A percentile compares a stretch with the other conserved stretches of the same genome.
Conservation (phyloP, 2,888 invertebrate species). For the Leptarthrus brevirostris region DNA sequence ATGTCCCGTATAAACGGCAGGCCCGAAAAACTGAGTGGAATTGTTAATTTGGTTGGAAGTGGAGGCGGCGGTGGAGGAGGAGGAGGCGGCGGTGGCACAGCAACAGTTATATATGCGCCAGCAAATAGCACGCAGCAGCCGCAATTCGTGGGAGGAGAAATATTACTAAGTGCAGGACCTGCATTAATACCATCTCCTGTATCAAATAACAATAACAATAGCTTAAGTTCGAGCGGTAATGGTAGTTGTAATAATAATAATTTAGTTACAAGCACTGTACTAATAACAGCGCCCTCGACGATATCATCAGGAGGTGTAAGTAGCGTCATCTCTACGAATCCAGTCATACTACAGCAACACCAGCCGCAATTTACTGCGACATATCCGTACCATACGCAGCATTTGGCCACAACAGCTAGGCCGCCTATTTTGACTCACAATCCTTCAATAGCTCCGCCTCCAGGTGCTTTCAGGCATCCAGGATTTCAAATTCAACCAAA, state of each 20-base stretch:
- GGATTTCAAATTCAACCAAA: slow-evolving; percentile 69
- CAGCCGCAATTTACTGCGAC: slow-evolving; percentile 59
- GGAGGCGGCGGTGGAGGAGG: slow-evolving; percentile 53
- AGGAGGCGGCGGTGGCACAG: slow-evolving; percentile 25
- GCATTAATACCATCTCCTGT: slow-evolving; percentile 54
- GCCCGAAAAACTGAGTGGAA: slow-evolving; percentile 58
- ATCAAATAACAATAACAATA: slow-evolving; percentile 53
- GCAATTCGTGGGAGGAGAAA: slow-evolving; percentile 54
- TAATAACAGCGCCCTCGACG: slow-evolving; percentile 62
- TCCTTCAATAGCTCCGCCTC: slow-evolving; percentile 60
- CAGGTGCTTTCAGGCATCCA: slow-evolving; percentile 62
- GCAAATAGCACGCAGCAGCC: slow-evolving; percentile 54
- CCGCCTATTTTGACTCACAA: slow-evolving; percentile 62
- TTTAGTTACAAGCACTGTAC: slow-evolving; percentile 56
- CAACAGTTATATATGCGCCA: slow-evolving; percentile 54
- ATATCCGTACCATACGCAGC: slow-evolving; percentile 63
- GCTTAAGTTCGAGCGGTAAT: slow-evolving; percentile 52
- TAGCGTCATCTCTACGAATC: slow-evolving; percentile 60
- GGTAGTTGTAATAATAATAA: slow-evolving; percentile 53
- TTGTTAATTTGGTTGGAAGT: slow-evolving; percentile 52
- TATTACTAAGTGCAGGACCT: slow-evolving; percentile 55
- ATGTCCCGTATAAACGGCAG: slow-evolving; percentile 64
- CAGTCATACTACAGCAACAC: slow-evolving; percentile 58
- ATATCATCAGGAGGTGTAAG: slow-evolving; percentile 56
- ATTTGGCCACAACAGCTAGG: slow-evolving; percentile 59